A percentile compares a stretch with the other conserved stretches of the same genome.
phyloP scores from a whole-genome alignment of 2,797 vertebrate genomes.

The Heliangelus exortis region DNA sequence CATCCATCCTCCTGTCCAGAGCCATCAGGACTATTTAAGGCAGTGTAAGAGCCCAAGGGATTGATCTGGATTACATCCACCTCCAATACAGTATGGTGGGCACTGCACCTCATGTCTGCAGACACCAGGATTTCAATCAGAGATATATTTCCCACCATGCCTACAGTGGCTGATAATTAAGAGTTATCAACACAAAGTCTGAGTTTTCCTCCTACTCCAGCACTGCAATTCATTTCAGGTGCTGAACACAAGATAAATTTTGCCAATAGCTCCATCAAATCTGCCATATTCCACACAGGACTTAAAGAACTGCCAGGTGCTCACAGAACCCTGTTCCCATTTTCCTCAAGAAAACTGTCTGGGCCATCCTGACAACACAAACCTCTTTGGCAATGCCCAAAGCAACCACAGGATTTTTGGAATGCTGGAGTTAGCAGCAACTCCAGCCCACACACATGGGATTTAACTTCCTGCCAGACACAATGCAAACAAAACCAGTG shows the following conservation, averaged over 20 bases:
- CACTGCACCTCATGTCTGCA: not conserved
- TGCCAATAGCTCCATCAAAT: not conserved
- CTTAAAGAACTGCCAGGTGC: not conserved
- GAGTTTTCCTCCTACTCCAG: not conserved
- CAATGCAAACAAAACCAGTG: not conserved
- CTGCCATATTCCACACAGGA: not conserved
- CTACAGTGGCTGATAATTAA: not conserved
- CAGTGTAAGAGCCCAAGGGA: not conserved
- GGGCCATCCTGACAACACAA: not conserved
- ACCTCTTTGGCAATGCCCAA: not conserved
- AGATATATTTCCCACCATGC: fast-evolving
- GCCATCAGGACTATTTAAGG: not conserved
- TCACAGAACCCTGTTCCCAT: not conserved
- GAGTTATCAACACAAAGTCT: not conserved
- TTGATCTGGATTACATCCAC: not conserved
- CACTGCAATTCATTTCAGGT: not conserved
- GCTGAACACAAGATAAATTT: not conserved
- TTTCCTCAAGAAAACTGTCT: not conserved
- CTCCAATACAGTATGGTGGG: fast-evolving
- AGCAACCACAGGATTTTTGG: not conserved
- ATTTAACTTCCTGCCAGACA: not conserved
- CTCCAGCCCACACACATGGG: not conserved
- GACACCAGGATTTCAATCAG: not conserved
- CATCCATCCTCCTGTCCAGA: not conserved
- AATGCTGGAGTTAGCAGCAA: not conserved